phyloP scores from a whole-genome alignment of 2,797 vertebrate genomes.

The Tenualosa thibaudeaui region DNA sequence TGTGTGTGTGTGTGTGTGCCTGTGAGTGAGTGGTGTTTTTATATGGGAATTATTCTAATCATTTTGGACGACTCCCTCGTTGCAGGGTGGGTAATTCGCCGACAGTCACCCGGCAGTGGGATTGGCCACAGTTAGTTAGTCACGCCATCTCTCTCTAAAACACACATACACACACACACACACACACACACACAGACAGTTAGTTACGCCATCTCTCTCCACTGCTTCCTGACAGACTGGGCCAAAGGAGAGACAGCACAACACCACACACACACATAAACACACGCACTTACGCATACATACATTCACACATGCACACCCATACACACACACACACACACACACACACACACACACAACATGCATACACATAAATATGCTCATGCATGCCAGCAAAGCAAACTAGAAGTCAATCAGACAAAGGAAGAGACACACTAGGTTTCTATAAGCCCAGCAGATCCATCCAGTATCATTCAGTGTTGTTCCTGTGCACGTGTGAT shows the following conservation, averaged over 20 bases:
- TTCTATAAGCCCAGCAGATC: background rate
- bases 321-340: background rate
- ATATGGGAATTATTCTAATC: slow-evolving; percentile 66
- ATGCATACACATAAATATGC: too few species aligned
- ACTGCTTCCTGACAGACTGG: too few species aligned
- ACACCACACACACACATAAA: background rate
- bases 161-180: too few species aligned
- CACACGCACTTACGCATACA: background rate
- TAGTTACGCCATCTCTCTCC: too few species aligned
- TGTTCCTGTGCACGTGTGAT: too few species aligned
- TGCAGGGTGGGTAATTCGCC: slow-evolving; percentile 54
- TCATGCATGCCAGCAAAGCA: background rate
- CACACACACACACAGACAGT: too few species aligned
- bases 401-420: too few species aligned
- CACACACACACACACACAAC: background rate
- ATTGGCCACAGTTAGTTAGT: slow-evolving; percentile 63
- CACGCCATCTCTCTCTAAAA: slow-evolving; percentile 48
- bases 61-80: slow-evolving; percentile 55
- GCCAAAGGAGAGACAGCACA: too few species aligned
- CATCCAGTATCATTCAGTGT: too few species aligned
- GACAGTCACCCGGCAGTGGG: slow-evolving; percentile 50
- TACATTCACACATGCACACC: background rate
- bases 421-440: too few species aligned
- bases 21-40: slow-evolving; percentile 56
- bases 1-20: slow-evolving; percentile 42